phyloP scores from a whole-genome alignment of 2,113 vertebrate species.

The Crocuta crocuta region DNA sequence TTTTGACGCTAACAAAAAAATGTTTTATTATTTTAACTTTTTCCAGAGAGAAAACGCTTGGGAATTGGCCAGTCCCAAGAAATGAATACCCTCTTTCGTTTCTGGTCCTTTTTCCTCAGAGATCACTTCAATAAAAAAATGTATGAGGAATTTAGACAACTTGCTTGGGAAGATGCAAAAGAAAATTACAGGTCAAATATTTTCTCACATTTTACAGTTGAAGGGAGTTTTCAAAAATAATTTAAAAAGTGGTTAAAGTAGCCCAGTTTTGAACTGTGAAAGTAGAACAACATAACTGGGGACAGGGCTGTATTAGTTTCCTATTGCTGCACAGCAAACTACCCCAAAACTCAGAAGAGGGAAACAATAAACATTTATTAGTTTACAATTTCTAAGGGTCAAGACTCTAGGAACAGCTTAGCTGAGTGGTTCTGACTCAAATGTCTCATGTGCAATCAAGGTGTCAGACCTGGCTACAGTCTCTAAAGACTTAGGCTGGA shows the following conservation, averaged over 20 bases:
- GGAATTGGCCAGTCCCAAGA: constrained; percentile 97
- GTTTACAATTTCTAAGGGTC: not conserved
- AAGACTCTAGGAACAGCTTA: not conserved
- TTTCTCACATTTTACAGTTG: constrained; percentile 28
- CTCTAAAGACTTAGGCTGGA: not conserved
- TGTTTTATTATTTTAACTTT: not conserved
- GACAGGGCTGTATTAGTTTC: not conserved
- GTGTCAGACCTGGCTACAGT: not conserved
- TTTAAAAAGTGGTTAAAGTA: not conserved
- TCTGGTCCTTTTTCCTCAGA: constrained; percentile 99
- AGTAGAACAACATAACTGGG: not conserved
- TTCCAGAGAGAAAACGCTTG: constrained; percentile 94
- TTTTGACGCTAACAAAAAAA: constrained; percentile 9
- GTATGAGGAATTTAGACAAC: constrained; percentile 98
- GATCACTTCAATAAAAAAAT: constrained; percentile 98
- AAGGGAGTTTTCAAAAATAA: not conserved
- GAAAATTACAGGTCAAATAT: constrained; percentile 94
- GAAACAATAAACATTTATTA: not conserved
- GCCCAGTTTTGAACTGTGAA: constrained; percentile 29
- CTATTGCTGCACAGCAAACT: not conserved
- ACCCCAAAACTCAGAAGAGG: not conserved
- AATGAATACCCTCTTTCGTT: constrained; percentile 99
- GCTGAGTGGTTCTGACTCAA: not conserved
- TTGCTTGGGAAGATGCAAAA: constrained; percentile 94
- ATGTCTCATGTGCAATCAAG: not conserved